These are phyloP conservation scores for Odontothrips loti DNA, from an alignment of 2,888 invertebrate genomes.

Conservation along the genomic window DNA sequence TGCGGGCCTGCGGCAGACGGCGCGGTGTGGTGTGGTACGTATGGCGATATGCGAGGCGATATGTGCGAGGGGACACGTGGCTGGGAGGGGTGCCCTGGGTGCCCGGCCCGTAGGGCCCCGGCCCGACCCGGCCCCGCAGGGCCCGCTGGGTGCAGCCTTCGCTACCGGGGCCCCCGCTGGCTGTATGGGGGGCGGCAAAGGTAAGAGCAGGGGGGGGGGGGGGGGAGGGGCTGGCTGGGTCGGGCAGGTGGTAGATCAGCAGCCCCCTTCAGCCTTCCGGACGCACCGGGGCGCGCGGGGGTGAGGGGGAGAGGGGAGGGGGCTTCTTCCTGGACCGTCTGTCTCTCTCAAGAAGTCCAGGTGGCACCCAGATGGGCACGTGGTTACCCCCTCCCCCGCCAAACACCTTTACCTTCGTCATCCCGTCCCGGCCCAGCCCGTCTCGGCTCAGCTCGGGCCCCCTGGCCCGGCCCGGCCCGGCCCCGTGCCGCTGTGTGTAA, in stretches of 20 bases:
- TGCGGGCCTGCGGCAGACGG: too few species aligned
- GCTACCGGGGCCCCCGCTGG: background rate
- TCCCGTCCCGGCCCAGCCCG: background rate
- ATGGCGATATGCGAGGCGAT: too few species aligned
- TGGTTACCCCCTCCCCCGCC: background rate
- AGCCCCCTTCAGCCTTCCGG: conserved; percentile 13
- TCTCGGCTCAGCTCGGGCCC: background rate
- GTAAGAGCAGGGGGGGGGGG: too few species aligned
- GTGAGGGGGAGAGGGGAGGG: background rate
- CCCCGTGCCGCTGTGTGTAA: background rate
- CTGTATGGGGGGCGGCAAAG: background rate
- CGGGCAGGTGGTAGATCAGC: conserved; percentile 21
- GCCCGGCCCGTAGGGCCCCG: too few species aligned
- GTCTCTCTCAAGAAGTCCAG: conserved; percentile 16
- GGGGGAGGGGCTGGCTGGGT: background rate
- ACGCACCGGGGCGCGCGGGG: background rate
- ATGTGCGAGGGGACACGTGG: too few species aligned
- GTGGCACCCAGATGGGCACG: conserved; percentile 25
- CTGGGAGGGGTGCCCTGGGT: background rate
- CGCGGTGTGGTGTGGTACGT: too few species aligned
- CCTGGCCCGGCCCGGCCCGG: background rate
- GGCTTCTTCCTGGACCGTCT: conserved; percentile 11
- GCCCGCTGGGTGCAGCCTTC: too few species aligned
- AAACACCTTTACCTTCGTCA: conserved; percentile 10
- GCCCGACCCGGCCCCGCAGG: too few species aligned